Evolutionary conservation across 2,888 invertebrate species (phyloP).

Genomic region (Phymatocera aterrima): DNA sequence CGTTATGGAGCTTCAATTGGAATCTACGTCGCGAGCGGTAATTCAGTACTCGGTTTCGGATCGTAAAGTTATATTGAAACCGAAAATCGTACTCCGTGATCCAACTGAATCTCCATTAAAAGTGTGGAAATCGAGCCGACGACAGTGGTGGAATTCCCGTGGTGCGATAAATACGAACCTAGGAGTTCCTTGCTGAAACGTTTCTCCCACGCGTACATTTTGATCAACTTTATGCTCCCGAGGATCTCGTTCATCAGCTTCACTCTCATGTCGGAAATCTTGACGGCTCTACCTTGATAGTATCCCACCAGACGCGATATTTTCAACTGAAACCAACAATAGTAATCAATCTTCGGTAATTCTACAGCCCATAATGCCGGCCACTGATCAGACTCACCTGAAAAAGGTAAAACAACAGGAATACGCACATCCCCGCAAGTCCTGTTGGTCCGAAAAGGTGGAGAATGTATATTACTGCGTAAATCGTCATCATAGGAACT

Average conservation of each 20-base stretch:
- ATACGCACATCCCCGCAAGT: slow-evolving; percentile 75
- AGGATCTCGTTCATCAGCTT: slow-evolving; percentile 78
- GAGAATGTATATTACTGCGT: slow-evolving; percentile 75
- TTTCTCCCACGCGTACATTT: slow-evolving; percentile 82
- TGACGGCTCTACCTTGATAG: slow-evolving; percentile 59
- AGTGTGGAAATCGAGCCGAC: no score
- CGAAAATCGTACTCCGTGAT: no score
- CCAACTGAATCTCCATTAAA: no score
- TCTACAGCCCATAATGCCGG: no score
- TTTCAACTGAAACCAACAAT: slow-evolving; percentile 69
- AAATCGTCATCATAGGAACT: slow-evolving; percentile 76
- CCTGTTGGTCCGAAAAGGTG: slow-evolving; percentile 77
- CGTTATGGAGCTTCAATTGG: no score
- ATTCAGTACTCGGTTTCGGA: no score
- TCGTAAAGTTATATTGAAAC: no score
- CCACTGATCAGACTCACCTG: slow-evolving; percentile 71
- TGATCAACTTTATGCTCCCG: slow-evolving; percentile 78
- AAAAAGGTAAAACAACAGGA: slow-evolving; percentile 76
- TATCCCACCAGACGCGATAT: slow-evolving; percentile 73
- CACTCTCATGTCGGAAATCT: slow-evolving; percentile 70
- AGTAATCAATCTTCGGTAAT: neutral
- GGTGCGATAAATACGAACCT: slow-evolving; percentile 66
- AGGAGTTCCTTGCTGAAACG: slow-evolving; percentile 76
- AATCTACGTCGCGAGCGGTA: no score
- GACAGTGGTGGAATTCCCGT: no score